Conservation (phyloP, 2,888 invertebrate genomes). For the Erpobdella octoculata region DNA sequence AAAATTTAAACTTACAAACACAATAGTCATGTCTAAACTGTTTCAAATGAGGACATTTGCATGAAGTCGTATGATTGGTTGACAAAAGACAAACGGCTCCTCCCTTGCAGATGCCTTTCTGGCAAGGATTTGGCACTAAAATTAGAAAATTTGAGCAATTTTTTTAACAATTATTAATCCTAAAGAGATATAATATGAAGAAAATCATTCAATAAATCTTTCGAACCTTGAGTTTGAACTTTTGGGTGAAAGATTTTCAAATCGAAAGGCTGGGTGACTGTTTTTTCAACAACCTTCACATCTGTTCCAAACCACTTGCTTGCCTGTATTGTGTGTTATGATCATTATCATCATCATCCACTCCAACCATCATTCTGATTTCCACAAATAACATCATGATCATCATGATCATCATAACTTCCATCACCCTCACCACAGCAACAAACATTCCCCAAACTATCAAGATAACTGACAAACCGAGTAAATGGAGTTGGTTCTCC, state of each 20-base stretch:
- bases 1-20: constrained; percentile 56
- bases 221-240: constrained; percentile 56
- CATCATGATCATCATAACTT: constrained; percentile 1
- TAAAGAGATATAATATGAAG: background rate
- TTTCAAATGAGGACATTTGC: constrained; percentile 80
- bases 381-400: background rate
- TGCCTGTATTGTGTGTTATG: constrained; percentile 55
- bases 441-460: background rate
- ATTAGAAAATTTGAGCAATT: background rate
- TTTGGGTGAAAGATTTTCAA: constrained; percentile 73
- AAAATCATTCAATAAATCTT: background rate
- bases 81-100: constrained; percentile 64
- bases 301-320: constrained; percentile 77
- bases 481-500: constrained; percentile 77
- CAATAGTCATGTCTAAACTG: constrained; percentile 67
- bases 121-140: background rate
- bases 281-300: constrained; percentile 70
- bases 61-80: constrained; percentile 61
- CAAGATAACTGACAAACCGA: constrained; percentile 49
- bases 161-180: background rate
- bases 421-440: background rate
- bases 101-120: constrained; percentile 61
- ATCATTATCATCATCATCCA: background rate
- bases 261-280: constrained; percentile 81
- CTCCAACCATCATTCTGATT: constrained; percentile 5